Base-by-base conservation (phyloP, 2,797 vertebrate genomes). In the Pelodytes ibericus region DNA sequence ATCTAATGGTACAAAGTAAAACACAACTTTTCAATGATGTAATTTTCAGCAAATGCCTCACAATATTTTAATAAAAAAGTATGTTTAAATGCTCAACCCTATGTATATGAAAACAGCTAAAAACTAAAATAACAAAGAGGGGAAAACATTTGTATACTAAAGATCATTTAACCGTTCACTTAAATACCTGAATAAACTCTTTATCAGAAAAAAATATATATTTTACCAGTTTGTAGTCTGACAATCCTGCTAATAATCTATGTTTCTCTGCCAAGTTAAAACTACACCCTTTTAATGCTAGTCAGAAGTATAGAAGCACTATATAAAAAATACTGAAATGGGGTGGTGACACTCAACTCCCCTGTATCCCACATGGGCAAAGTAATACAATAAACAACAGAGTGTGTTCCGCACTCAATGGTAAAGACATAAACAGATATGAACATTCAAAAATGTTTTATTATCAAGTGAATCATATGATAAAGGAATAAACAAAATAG, bases 201-300 rank as follows among this genome's bases (percentile, higher is more conserved):
- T n/a, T 15, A 44, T 44, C 13, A 53, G 20, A 20, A 53, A 53
- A 8, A 53, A 53, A 53, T 7, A 11, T 22, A 7, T 5, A 53
- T 20, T 24, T 5, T 20, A 16, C 5, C 24, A 22, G 1, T 53
- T 6, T 22, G 1, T 24, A 7, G 20, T 59, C 29, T 31, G 9
- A 68, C 53, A 75, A 26, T 61, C 44, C 56, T 27, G 67, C 44
- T 75, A 16, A 20, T 18, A 31, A 68, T 68, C 67, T 56, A 6
- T 16, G 24, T 41, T 56, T 30, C 11, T 62, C 11, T 63, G 47
- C 31, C 56, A 76, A 63, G 63, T 44, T 44, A 58, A 10, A 8
- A n/a, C 25, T 58, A 58, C 26, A 29, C 56, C 56, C 51, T 27
- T 58, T 58, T 13, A 11, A 44, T 3, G n/a, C n/a, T n/a, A 7